Evolutionary conservation across 2,113 vertebrate species (phyloP).

Genomic region (Cairina moschata): DNA sequence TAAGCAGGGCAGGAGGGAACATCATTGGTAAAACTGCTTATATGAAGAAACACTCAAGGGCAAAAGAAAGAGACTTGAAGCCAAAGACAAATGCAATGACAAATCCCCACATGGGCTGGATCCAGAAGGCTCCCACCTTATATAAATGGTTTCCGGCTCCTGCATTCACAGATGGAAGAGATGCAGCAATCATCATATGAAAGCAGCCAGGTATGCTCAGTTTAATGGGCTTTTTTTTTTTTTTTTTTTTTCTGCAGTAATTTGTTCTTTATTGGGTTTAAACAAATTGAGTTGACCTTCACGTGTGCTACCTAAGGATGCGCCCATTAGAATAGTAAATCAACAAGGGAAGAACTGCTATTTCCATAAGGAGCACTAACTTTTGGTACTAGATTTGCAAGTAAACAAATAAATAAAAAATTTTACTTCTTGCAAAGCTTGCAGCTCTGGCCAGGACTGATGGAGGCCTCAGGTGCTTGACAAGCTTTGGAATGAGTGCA

Average conservation of each 20-base stretch:
- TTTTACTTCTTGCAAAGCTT: not conserved
- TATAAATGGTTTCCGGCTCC: not conserved
- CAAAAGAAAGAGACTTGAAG: not conserved
- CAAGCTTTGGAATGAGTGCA: no score
- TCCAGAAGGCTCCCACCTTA: not conserved
- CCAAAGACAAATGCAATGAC: not conserved
- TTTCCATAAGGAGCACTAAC: not conserved
- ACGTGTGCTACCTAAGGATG: not conserved
- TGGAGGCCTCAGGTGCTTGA: not conserved
- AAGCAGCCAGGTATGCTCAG: not conserved
- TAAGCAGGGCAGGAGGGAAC: not conserved
- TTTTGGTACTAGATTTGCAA: not conserved
- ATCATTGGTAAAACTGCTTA: not conserved
- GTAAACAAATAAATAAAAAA: no score
- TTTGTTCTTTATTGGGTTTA: not conserved
- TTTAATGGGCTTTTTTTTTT: not conserved
- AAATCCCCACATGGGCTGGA: no score
- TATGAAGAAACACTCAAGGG: not conserved
- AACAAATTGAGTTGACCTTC: not conserved
- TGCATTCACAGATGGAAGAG: not conserved
- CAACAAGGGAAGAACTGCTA: not conserved
- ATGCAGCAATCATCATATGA: not conserved
- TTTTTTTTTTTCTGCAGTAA: not conserved
- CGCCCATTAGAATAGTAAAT: not conserved
- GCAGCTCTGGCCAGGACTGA: no score